A percentile compares a stretch with the other conserved stretches of the same genome.
phyloP scores from a whole-genome alignment of 1,140 invertebrate genomes.

The Drosophila willistoni region DNA sequence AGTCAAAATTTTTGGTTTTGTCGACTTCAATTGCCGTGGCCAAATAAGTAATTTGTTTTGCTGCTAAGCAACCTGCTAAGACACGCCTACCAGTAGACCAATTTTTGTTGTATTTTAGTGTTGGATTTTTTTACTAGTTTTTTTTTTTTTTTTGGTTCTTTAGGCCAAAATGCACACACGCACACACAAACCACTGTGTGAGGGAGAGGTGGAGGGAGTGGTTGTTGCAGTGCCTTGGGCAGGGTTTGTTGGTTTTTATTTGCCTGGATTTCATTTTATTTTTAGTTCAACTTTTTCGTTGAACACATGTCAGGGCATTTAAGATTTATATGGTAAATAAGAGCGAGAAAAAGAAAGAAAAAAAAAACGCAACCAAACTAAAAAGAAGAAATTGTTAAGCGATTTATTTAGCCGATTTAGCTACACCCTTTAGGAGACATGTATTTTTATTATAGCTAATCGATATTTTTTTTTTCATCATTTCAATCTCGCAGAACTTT shows the following conservation, averaged over 20 bases:
- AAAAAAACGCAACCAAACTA: neutral
- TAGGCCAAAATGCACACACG: neutral
- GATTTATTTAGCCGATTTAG: neutral
- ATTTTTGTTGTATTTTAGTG: slow-evolving; percentile 5
- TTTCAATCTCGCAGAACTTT: too few species aligned
- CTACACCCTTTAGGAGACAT: neutral
- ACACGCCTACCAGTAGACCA: slow-evolving; percentile 27
- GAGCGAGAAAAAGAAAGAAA: neutral
- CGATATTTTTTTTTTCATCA: too few species aligned
- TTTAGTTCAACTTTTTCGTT: slow-evolving; percentile 46
- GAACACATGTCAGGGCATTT: slow-evolving; percentile 76
- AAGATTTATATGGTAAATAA: slow-evolving; percentile 61
- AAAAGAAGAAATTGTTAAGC: neutral
- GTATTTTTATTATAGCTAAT: too few species aligned
- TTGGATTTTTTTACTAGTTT: slow-evolving; percentile 2
- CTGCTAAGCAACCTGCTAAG: slow-evolving; percentile 62
- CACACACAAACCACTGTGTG: neutral
- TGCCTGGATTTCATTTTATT: slow-evolving; percentile 10
- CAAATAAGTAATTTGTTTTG: slow-evolving; percentile 61
- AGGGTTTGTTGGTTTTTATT: slow-evolving; percentile 20
- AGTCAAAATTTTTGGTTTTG: slow-evolving; percentile 48
- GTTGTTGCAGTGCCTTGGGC: slow-evolving; percentile 13
- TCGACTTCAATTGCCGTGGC: slow-evolving; percentile 65
- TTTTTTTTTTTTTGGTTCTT: neutral
- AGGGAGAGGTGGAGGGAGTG: too few species aligned